Conservation (phyloP, 1,140 invertebrate genomes). For the Cepaea nemoralis region DNA sequence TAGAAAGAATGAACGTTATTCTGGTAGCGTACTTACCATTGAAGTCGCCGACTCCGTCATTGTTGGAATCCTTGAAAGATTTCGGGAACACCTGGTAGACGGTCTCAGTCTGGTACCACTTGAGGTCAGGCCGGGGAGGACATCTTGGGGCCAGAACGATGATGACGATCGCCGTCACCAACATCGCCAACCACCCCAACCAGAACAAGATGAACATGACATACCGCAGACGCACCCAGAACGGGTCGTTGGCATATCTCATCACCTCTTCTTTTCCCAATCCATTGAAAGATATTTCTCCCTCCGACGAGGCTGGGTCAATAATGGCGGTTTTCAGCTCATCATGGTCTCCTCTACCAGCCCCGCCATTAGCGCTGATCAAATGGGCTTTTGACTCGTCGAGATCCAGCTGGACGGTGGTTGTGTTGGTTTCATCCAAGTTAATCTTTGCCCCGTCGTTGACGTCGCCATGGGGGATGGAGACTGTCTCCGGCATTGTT, state of each 20-base stretch:
- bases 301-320: conserved; percentile 45
- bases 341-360: not conserved
- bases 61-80: conserved; percentile 84
- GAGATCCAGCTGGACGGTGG: conserved; percentile 40
- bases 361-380: conserved; percentile 58
- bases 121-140: conserved; percentile 65
- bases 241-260: conserved; percentile 70
- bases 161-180: conserved; percentile 71
- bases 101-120: conserved; percentile 82
- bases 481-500: conserved; percentile 47
- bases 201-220: conserved; percentile 71
- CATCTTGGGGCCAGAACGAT: conserved; percentile 72
- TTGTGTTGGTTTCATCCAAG: conserved; percentile 9
- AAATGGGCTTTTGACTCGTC: conserved; percentile 65
- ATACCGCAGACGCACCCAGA: conserved; percentile 69
- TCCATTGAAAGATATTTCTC: conserved; percentile 59
- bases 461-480: conserved; percentile 38
- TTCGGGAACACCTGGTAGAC: conserved; percentile 85
- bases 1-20: too few relatives aligned
- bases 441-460: conserved; percentile 48
- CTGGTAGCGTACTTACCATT: conserved; percentile 49
- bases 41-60: conserved; percentile 82
- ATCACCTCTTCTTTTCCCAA: conserved; percentile 70
- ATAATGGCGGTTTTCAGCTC: conserved; percentile 42
- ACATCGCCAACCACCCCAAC: conserved; percentile 72